Base-by-base conservation (phyloP, 1,140 invertebrate species). In the Drosophila murphyi region DNA sequence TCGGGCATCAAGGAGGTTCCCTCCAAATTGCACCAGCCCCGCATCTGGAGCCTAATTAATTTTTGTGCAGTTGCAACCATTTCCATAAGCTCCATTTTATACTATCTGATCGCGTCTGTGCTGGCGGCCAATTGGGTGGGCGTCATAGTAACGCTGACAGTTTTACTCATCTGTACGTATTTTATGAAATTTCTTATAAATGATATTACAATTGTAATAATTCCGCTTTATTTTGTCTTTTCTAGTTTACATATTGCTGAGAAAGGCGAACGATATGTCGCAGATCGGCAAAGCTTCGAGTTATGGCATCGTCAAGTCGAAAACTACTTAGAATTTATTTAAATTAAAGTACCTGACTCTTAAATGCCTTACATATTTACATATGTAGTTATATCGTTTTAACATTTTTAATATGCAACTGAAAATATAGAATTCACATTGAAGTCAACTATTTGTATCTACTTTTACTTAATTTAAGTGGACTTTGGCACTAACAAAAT, bases 271-370 rank as follows among this genome's bases (percentile, higher is more conserved):
- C 69, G 95, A 95, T 80, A 95, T 96, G 94, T 96, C 97, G 0
- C 96, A 97, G 92, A 97, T 97, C 75, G 96, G 96, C 80, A 96
- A 97, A 90, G 80, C 64, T 4, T 97, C 97, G 28, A 95, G 95
- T 5, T 97, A 97, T 90, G 97, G 97, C 35, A 92, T 93, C 34
- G 7, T 4, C 45, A 63, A 67, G 47, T 29, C 48, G 45, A 78
- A 85, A 71, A 8, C 51, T 20, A 78, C 51, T 45, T 75, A 74
- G 48, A 7, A 47, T 63, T 51, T 51, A 4, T 4, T 2, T 8
- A 51, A 51, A 10, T 20, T 20, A 5, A 5, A 12, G 4, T 43
- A 3, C 3, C 20, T 20, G 20, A 20, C 20, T 1, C 43, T 48
- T 60, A 28, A 3, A 3, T 39, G 4, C 37, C n/a, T n/a, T 71